Conservation (phyloP, 2,888 invertebrate species). For the Coronaproctus castanopsis region DNA sequence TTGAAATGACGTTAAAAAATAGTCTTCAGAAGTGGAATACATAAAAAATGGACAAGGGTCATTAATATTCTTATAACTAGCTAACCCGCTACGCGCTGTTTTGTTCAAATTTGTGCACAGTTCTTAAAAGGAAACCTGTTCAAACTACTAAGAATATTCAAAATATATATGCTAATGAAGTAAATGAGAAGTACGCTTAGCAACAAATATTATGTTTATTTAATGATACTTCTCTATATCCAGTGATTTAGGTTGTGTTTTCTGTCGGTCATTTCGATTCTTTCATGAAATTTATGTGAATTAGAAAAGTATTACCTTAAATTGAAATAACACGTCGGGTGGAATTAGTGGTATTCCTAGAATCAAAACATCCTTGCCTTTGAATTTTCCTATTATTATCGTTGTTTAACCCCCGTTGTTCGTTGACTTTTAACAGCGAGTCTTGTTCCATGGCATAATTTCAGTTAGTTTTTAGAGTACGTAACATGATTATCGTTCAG, state of each 20-base stretch:
- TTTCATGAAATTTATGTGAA: neutral
- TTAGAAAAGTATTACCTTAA: neutral
- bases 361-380: neutral
- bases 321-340: neutral
- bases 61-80: no score
- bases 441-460: neutral
- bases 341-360: neutral
- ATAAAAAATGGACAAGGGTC: no score
- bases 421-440: neutral
- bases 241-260: neutral
- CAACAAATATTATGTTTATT: no score
- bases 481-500: neutral
- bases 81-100: no score
- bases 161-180: no score
- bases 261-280: neutral
- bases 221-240: neutral
- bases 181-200: no score
- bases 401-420: neutral
- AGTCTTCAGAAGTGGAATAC: no score
- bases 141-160: no score
- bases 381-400: neutral
- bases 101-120: no score
- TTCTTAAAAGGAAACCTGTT: no score
- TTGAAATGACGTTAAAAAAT: no score
- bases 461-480: neutral